These are phyloP conservation scores for Meandrina meandrites DNA, from an alignment of 92 coral and sea anemone genomes.

Conservation along the genomic window DNA sequence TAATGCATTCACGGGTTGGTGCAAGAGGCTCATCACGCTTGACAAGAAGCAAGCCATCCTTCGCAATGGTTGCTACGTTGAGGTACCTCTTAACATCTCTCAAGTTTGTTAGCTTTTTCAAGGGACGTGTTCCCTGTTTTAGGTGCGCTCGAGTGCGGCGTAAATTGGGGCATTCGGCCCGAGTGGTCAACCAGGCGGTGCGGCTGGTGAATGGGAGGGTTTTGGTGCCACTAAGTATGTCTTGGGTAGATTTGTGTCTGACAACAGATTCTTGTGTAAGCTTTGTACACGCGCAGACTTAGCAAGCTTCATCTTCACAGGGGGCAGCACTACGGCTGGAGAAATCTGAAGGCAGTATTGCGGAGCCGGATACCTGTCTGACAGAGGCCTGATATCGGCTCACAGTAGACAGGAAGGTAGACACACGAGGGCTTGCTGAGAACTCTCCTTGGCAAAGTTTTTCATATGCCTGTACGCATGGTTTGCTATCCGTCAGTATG, in stretches of 20 bases:
- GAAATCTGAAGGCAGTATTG: neutral
- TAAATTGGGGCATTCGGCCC: slow-evolving; percentile 11
- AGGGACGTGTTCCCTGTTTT: slow-evolving; percentile 54
- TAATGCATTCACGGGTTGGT: slow-evolving; percentile 52
- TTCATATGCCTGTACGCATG: neutral
- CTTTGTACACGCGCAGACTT: neutral
- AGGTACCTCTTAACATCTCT: slow-evolving; percentile 56
- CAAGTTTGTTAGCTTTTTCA: slow-evolving; percentile 34
- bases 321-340: neutral
- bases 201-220: neutral
- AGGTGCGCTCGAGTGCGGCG: slow-evolving; percentile 55
- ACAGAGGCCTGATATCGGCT: neutral
- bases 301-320: neutral
- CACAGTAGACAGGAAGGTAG: neutral
- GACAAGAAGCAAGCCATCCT: slow-evolving; percentile 56
- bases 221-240: neutral
- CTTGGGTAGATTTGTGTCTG: neutral
- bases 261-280: slow-evolving; percentile 1
- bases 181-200: neutral
- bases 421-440: neutral
- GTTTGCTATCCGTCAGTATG: neutral
- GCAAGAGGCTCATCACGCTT: slow-evolving; percentile 46
- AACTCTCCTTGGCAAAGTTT: too few relatives aligned
- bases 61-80: slow-evolving; percentile 51
- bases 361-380: neutral